phyloP scores from a whole-genome alignment of 1,140 invertebrate genomes.

The Lasaia peninsularis region DNA sequence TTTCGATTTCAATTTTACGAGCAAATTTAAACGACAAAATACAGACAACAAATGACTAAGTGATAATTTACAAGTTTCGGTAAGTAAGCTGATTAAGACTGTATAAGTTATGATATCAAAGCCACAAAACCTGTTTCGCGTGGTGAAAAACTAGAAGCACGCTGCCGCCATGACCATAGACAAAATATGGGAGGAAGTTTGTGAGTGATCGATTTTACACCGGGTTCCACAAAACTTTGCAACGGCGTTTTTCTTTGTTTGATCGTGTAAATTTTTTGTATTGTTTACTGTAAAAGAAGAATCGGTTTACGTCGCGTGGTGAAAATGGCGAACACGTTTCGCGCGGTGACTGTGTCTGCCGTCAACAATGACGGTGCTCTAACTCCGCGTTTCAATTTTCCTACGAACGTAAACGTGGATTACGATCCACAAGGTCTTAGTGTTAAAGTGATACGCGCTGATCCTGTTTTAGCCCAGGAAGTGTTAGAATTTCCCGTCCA shows the following conservation, averaged over 20 bases:
- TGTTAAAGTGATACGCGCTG: conserved; percentile 80
- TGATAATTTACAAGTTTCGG: no score
- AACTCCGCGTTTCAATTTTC: conserved; percentile 82
- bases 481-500: conserved; percentile 83
- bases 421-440: conserved; percentile 87
- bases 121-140: not conserved
- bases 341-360: conserved; percentile 82
- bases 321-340: conserved; percentile 85
- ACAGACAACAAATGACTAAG: no score
- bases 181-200: conserved; percentile 67
- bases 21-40: no score
- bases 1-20: no score
- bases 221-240: conserved; percentile 67
- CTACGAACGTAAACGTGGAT: conserved; percentile 83
- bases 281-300: conserved; percentile 36
- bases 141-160: conserved; percentile 42
- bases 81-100: no score
- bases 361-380: conserved; percentile 83
- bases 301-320: conserved; percentile 38
- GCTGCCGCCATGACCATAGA: conserved; percentile 65
- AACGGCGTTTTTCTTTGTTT: conserved; percentile 75
- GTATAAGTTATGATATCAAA: not conserved
- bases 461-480: conserved; percentile 65
- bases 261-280: conserved; percentile 56
- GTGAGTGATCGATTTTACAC: conserved; percentile 76